Base-by-base conservation (phyloP, 2,113 vertebrate genomes). In the Gymnorhina tibicen region DNA sequence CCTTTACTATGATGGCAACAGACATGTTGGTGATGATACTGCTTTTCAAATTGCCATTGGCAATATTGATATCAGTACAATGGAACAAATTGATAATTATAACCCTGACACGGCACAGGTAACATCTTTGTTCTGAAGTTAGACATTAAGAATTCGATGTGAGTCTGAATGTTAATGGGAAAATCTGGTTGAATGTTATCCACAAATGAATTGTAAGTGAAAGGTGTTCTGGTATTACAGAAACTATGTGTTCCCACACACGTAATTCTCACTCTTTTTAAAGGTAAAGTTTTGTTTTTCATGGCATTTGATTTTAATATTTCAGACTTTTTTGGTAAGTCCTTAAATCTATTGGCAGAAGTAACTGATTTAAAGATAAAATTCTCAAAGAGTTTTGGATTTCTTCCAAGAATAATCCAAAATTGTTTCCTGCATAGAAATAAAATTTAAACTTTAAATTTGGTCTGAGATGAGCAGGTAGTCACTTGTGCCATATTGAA, bases 41-140 rank as follows among this genome's bases (percentile, higher is more conserved):
- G 99, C 99, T 79, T 97, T 99, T 72, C 98, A 99, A 53, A 99
- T 99, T 98, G 99, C 99, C 21, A 92, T 99, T 89, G 99, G 99
- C 87, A 99, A 99, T 91, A 86, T 98, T 91, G 98, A 99, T 93
- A 93, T 99, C 27, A 97, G 99, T 97, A 99, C 98, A 58, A 97
- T 99, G 97, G 93, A 99, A 93, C 97, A 95, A 90, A 99, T 99
- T 7, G 99, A 99, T 89, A 66, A 99, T 93, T 99, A 98, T 76
- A 98, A 96, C 91, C 99, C 99, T 17, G 98, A 99, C 67, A 85
- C 70, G 24, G 87, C 97, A 47, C 42, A 53, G 97, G 96, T 98
- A 97, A 94, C 4, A 2, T 33, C 69, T 85, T 91, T 76, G 10
- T 93, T 90, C 27, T 88, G 30, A 63, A 68, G 6, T 55, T 91